Percentiles rank a stretch among this genome's conserved stretches.
phyloP scores from a whole-genome alignment of 2,113 vertebrate genomes.

The Bettongia penicillata region DNA sequence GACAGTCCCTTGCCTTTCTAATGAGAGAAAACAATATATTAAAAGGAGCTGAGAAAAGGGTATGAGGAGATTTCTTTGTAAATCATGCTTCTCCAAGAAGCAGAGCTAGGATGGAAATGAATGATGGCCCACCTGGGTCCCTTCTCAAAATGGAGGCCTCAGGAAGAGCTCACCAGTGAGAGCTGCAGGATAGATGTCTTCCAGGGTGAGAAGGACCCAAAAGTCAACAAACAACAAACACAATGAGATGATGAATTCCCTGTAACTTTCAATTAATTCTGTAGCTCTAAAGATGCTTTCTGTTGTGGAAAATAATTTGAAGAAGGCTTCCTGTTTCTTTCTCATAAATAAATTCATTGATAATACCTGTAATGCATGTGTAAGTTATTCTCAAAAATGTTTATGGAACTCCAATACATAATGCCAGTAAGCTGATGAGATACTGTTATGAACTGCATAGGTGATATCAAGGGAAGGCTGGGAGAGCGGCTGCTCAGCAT shows the following conservation, averaged over 20 bases:
- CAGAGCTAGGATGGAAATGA: background rate
- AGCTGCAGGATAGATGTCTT: background rate
- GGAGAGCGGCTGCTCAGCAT: too few relatives aligned
- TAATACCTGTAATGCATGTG: background rate
- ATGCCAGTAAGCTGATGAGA: too few relatives aligned
- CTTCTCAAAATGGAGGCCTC: background rate
- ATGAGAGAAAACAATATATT: background rate
- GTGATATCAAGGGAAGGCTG: too few relatives aligned
- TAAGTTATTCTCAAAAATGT: background rate
- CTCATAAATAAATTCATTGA: background rate
- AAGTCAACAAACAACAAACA: background rate
- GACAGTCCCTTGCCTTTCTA: background rate
- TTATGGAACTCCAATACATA: too few relatives aligned
- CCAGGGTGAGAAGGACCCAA: background rate
- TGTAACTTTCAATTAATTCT: background rate
- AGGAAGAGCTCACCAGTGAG: background rate
- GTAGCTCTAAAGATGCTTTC: background rate
- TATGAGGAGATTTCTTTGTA: background rate
- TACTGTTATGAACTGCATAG: too few relatives aligned
- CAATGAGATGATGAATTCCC: background rate
- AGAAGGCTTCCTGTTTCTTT: background rate
- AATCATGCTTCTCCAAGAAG: background rate
- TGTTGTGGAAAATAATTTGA: background rate
- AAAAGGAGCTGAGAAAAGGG: background rate
- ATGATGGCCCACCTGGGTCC: background rate